phyloP scores from a whole-genome alignment of 2,113 vertebrate genomes.

The Prinia subflava region DNA sequence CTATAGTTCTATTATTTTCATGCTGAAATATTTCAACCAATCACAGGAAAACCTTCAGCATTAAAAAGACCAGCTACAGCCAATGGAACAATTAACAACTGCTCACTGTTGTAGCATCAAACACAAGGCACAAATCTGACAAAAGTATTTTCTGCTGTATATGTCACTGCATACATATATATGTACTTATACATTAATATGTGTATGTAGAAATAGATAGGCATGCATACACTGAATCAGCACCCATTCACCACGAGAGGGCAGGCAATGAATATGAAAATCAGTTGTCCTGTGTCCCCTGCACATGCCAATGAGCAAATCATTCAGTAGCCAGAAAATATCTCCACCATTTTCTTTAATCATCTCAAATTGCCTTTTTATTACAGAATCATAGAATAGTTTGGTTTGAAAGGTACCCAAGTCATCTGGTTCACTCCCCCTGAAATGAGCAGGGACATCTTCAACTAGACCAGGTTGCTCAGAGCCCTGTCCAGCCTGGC shows the following conservation, averaged over 20 bases:
- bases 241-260: conserved; percentile 35
- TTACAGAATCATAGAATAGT: background rate
- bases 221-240: background rate
- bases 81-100: background rate
- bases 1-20: background rate
- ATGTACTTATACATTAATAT: too few species aligned
- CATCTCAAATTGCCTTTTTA: background rate
- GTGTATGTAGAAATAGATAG: too few species aligned
- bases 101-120: background rate
- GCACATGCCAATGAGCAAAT: rapidly evolving
- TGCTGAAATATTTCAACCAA: background rate
- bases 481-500: background rate
- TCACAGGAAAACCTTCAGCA: background rate
- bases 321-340: background rate
- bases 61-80: background rate
- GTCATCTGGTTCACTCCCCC: background rate
- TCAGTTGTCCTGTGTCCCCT: background rate
- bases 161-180: background rate
- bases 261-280: conserved; percentile 33
- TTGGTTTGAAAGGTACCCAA: background rate
- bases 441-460: background rate
- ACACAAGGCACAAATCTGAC: background rate
- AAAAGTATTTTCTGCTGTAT: background rate
- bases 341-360: background rate
- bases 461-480: background rate